Conservation (phyloP, 2,888 invertebrate genomes). For the Hedychridium roseum region DNA sequence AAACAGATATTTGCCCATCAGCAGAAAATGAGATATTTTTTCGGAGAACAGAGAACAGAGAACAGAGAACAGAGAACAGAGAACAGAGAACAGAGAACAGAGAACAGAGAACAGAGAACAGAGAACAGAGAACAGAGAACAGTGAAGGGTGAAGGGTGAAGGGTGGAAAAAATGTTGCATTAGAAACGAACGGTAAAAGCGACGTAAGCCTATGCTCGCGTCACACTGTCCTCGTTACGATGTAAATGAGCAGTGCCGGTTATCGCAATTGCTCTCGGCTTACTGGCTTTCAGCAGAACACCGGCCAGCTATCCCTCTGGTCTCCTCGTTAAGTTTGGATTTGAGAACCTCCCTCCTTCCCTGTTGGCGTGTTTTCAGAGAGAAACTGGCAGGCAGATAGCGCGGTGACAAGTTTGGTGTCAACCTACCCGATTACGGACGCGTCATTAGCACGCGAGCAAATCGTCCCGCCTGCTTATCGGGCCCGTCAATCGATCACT, state of each 20-base stretch:
- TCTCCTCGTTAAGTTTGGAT: background rate
- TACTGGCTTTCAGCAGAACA: constrained; percentile 10
- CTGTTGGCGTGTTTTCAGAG: no score
- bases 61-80: no score
- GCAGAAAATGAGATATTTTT: no score
- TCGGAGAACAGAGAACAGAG: no score
- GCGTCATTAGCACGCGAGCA: constrained; percentile 28
- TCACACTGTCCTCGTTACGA: constrained; percentile 31
- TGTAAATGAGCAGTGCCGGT: constrained; percentile 24
- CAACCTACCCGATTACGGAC: constrained; percentile 22
- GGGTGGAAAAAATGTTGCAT: no score
- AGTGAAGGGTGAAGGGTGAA: no score
- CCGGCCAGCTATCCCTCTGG: background rate
- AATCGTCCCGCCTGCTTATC: constrained; percentile 34
- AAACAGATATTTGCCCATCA: no score
- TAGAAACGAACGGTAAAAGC: no score
- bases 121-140: no score
- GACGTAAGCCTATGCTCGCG: constrained; percentile 22
- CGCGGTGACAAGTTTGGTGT: constrained; percentile 14
- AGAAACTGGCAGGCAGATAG: constrained; percentile 2
- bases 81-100: no score
- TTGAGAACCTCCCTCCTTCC: background rate
- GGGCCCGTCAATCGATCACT: constrained; percentile 26
- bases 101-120: no score
- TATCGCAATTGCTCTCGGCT: constrained; percentile 16